These are phyloP conservation scores for Pelobates cultripes DNA, from an alignment of 2,797 vertebrate species.

Conservation along the genomic window DNA sequence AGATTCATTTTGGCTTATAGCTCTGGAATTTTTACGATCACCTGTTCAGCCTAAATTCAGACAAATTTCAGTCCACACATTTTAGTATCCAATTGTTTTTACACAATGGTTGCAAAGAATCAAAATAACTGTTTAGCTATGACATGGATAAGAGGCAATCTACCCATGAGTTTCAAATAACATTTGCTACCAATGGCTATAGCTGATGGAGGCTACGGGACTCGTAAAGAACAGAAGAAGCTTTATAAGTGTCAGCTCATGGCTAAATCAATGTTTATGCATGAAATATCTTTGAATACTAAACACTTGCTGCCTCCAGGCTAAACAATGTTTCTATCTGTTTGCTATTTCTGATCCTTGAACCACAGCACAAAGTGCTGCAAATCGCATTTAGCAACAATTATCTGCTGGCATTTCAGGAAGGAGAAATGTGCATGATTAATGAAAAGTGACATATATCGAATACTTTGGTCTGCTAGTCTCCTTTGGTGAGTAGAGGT, in stretches of 20 bases:
- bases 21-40: too few relatives aligned
- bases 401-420: constrained; percentile 78
- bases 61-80: too few relatives aligned
- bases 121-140: not conserved
- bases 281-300: constrained; percentile 77
- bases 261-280: constrained; percentile 83
- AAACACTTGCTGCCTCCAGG: constrained; percentile 77
- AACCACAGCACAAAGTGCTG: constrained; percentile 70
- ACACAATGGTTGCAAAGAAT: too few relatives aligned
- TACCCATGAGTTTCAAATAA: constrained; percentile 48
- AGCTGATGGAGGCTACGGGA: not conserved
- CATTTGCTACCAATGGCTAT: constrained; percentile 40
- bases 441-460: constrained; percentile 81
- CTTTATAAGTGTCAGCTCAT: constrained; percentile 74
- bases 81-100: too few relatives aligned
- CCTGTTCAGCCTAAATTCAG: too few relatives aligned
- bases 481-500: constrained; percentile 65
- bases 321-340: constrained; percentile 79
- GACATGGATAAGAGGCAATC: not conserved
- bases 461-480: constrained; percentile 72
- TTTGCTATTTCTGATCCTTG: constrained; percentile 74
- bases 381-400: constrained; percentile 78
- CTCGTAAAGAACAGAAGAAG: constrained; percentile 59
- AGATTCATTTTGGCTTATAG: too few relatives aligned
- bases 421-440: constrained; percentile 79